Base-by-base conservation (phyloP, 2,113 vertebrate species). In the Podarcis raffonei region DNA sequence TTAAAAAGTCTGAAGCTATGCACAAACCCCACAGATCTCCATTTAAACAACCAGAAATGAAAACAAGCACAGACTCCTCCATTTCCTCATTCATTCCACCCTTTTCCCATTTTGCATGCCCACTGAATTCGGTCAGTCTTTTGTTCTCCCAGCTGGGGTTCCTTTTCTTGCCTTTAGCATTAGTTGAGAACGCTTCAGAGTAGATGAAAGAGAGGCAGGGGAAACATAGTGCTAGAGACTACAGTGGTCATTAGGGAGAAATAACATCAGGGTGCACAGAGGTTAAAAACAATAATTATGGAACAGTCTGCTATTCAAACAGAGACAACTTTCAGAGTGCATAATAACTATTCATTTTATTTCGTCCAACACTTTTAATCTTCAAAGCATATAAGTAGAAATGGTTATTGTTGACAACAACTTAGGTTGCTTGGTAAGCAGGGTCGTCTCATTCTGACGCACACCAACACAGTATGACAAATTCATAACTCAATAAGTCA, bases 261-360 rank as follows among this genome's bases (percentile, higher is more conserved):
- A 92, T 87, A 95, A 92, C 91, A 90, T 84, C 91, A 94, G 91
- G 81, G 91, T 86, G 72, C 85, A 75, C 0, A 20, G 35, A 91
- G 35, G 78, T 81, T 91, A 88, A 86, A 94, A 95, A 95, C 90
- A 94, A 79, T 87, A 90, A 91, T 93, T 94, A 95, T 81, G 82
- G 92, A 94, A 86, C 74, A 27, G 0, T 87, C 91, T 0, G 0
- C 87, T 95, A 91, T 93, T 96, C 89, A 95, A 90, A 83, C 22
- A 89, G n/a, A 94, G 91, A 94, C 93, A 94, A 89, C 89, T 92
- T 93, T 57, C 42, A 89, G 90, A 16, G 87, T 12, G 90, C 90
- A 89, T 89, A 91, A 92, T 88, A 62, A 88, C 88, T 94, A 87
- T 92, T 95, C 93, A 92, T 93, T 91, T 87, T 81, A 91, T 53